Evolutionary conservation across 2,888 invertebrate genomes (phyloP).

Genomic region (Sinelater perroti): DNA sequence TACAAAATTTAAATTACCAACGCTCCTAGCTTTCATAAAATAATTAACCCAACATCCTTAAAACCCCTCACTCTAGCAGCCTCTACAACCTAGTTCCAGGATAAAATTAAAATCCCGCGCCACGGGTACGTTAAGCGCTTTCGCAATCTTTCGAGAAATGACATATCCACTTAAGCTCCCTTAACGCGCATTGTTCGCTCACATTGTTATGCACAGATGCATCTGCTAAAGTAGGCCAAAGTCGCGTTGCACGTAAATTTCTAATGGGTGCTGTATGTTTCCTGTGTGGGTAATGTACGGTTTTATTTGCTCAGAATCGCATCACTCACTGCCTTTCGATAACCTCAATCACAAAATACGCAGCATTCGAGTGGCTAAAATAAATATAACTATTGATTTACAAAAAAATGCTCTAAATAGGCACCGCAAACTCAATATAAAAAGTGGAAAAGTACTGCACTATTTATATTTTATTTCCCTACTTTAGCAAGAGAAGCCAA

Average conservation of each 20-base stretch:
- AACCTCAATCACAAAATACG: conserved; percentile 10
- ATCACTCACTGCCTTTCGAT: background rate
- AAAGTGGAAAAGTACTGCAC: too few species aligned
- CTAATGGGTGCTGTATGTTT: conserved; percentile 8
- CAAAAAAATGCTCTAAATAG: too few species aligned
- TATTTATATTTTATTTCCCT: too few species aligned
- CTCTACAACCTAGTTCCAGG: too few species aligned
- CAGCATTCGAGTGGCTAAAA: too few species aligned
- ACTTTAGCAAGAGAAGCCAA: too few species aligned
- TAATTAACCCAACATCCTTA: too few species aligned
- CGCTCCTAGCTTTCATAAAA: too few species aligned
- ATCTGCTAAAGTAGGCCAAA: conserved; percentile 7
- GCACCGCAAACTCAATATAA: too few species aligned
- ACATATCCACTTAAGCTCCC: background rate
- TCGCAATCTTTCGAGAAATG: background rate
- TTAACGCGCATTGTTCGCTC: background rate
- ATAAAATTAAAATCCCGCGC: conserved; percentile 4
- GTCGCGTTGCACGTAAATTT: conserved; percentile 12
- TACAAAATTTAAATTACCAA: too few species aligned
- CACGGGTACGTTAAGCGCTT: background rate
- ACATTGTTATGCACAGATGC: conserved; percentile 13
- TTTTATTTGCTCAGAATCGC: conserved; percentile 1
- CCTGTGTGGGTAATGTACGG: conserved; percentile 5
- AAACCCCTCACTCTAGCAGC: too few species aligned
- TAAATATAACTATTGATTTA: too few species aligned